phyloP scores from a whole-genome alignment of 2,888 invertebrate species.

The Hesperia comma region DNA sequence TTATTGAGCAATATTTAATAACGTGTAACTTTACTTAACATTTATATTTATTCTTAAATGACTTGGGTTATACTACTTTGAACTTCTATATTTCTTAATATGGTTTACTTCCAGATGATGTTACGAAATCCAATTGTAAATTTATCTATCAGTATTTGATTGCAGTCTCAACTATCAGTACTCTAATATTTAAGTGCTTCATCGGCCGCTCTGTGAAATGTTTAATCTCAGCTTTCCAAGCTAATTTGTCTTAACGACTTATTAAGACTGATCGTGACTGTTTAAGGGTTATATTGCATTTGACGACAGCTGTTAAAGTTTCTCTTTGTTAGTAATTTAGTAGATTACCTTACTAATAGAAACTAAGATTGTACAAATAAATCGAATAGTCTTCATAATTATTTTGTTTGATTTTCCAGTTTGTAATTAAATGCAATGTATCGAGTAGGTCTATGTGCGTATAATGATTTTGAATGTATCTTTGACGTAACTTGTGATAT shows the following conservation, averaged over 20 bases:
- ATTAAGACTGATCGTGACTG: constrained; percentile 40
- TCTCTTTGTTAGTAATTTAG: not conserved
- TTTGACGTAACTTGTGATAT: constrained; percentile 28
- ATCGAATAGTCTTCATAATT: not conserved
- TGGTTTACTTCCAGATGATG: constrained; percentile 11
- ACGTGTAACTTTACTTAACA: not conserved
- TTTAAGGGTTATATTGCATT: not conserved
- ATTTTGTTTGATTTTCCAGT: not conserved
- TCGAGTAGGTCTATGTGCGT: too few relatives aligned
- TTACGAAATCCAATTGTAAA: constrained; percentile 26
- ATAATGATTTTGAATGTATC: not conserved
- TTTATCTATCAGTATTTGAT: constrained; percentile 8
- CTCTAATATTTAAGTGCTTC: constrained; percentile 8
- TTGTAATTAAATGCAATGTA: too few relatives aligned
- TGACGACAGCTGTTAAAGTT: not conserved
- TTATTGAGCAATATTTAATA: not conserved
- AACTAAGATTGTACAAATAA: too few relatives aligned
- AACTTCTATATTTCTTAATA: constrained; percentile 9
- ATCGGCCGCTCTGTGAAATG: constrained; percentile 45
- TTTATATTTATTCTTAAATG: not conserved
- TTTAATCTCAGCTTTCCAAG: constrained; percentile 53
- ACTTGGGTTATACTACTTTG: not conserved
- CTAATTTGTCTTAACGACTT: constrained; percentile 55
- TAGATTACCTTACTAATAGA: not conserved
- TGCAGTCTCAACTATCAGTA: constrained; percentile 13